These are phyloP conservation scores for Shinisaurus crocodilurus DNA, from an alignment of 2,113 vertebrate genomes.

Conservation along the genomic window DNA sequence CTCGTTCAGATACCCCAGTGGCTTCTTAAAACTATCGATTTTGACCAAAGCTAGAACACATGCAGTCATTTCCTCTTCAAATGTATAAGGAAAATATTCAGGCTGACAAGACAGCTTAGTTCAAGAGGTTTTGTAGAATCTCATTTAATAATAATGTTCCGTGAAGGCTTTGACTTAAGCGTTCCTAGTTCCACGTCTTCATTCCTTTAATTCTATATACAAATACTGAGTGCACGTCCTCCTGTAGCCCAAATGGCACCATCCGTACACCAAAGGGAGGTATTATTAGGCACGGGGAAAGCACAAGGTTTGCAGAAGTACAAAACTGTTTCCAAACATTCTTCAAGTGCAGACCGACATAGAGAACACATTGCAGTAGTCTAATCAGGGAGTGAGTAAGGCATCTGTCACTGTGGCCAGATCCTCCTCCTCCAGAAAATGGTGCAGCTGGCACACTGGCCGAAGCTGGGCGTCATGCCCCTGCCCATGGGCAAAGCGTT, in stretches of 20 bases:
- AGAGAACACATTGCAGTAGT: too few relatives aligned
- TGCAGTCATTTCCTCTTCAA: conserved; percentile 75
- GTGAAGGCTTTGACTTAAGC: conserved; percentile 41
- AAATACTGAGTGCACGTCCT: neutral
- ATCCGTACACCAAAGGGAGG: neutral
- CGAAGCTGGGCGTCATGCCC: too few relatives aligned
- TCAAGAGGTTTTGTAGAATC: conserved; percentile 63
- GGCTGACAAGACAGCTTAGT: conserved; percentile 72
- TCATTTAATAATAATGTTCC: conserved; percentile 46
- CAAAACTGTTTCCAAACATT: neutral
- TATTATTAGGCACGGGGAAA: neutral
- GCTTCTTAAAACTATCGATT: conserved; percentile 79
- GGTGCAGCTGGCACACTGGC: too few relatives aligned
- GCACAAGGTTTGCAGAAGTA: neutral
- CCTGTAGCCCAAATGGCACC: neutral
- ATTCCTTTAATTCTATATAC: conserved; percentile 39
- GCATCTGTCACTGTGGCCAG: too few relatives aligned
- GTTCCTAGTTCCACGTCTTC: conserved; percentile 46
- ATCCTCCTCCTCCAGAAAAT: too few relatives aligned
- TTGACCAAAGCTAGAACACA: conserved; percentile 69
- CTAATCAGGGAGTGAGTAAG: too few relatives aligned
- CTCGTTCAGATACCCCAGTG: conserved; percentile 71
- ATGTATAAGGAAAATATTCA: conserved; percentile 70
- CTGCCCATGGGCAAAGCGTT: too few relatives aligned
- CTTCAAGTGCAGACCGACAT: too few relatives aligned